These are phyloP conservation scores for Pygoscelis antarcticus DNA, from an alignment of 2,113 vertebrate genomes.

Conservation along the genomic window DNA sequence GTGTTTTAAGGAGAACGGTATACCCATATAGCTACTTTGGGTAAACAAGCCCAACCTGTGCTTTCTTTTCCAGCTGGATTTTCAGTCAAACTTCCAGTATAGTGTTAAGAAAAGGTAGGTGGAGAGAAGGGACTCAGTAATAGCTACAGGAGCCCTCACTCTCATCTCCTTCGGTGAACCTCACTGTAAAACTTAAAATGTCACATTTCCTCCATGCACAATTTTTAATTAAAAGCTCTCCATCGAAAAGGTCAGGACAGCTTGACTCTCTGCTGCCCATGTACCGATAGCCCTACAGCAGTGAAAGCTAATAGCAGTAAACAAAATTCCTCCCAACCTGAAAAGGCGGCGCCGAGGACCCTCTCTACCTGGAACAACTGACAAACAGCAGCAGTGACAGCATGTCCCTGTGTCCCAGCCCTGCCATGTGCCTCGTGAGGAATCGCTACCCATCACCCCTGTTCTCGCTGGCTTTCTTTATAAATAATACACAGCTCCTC, in stretches of 20 bases:
- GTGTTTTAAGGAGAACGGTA: background rate
- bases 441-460: background rate
- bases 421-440: background rate
- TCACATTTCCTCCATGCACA: conserved; percentile 26
- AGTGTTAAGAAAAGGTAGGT: background rate
- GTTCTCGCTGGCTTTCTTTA: background rate
- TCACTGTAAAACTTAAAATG: conserved; percentile 21
- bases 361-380: background rate
- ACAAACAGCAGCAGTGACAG: background rate
- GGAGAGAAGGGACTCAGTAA: background rate
- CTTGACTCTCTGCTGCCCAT: conserved; percentile 21
- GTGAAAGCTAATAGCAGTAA: background rate
- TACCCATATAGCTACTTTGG: background rate
- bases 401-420: background rate
- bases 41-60: background rate
- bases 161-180: conserved; percentile 37
- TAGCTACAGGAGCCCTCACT: conserved; percentile 5
- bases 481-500: background rate
- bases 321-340: background rate
- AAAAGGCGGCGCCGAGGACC: background rate
- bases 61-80: background rate
- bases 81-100: background rate
- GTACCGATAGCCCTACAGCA: background rate
- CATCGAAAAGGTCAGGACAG: conserved; percentile 59
- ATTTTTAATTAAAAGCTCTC: conserved; percentile 62